phyloP scores from a whole-genome alignment of 2,888 invertebrate species.

The Nymphalis polychloros region DNA sequence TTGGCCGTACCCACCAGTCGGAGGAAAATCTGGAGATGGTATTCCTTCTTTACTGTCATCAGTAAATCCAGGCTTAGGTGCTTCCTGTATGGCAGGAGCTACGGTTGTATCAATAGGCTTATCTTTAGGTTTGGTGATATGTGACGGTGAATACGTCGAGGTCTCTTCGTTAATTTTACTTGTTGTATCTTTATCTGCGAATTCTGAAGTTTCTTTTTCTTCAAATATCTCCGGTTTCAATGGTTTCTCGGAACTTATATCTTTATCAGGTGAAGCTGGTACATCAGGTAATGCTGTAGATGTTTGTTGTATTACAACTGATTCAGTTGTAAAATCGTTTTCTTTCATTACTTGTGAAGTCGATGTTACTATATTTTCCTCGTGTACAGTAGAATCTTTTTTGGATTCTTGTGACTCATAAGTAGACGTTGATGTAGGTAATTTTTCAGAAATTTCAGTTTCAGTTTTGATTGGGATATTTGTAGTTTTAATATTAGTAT shows the following conservation, averaged over 20 bases:
- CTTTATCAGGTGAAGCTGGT: slow-evolving; percentile 32
- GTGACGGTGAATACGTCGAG: slow-evolving; percentile 40
- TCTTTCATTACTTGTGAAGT: slow-evolving; percentile 26
- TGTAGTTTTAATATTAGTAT: slow-evolving; percentile 16
- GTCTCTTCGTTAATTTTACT: slow-evolving; percentile 35
- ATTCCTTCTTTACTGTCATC: slow-evolving; percentile 65
- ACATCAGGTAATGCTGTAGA: slow-evolving; percentile 29
- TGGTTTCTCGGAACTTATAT: slow-evolving; percentile 24
- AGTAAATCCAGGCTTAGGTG: slow-evolving; percentile 55
- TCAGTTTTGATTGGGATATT: slow-evolving; percentile 15
- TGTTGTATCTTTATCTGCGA: slow-evolving; percentile 24
- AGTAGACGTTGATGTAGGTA: slow-evolving; percentile 1
- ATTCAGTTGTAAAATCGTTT: slow-evolving; percentile 29
- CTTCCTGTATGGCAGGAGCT: slow-evolving; percentile 51
- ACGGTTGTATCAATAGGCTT: slow-evolving; percentile 47
- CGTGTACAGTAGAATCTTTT: slow-evolving; percentile 14
- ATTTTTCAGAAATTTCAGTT: slow-evolving; percentile 11
- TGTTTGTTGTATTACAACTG: slow-evolving; percentile 34
- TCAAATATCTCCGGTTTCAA: slow-evolving; percentile 24
- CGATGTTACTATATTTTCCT: slow-evolving; percentile 28
- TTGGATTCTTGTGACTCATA: slow-evolving; percentile 15
- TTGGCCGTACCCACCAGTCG: slow-evolving; percentile 70
- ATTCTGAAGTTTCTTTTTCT: slow-evolving; percentile 31
- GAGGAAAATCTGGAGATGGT: slow-evolving; percentile 62
- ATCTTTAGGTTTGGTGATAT: slow-evolving; percentile 51